Base-by-base conservation (phyloP, 2,797 vertebrate genomes). In the Heliangelus exortis region DNA sequence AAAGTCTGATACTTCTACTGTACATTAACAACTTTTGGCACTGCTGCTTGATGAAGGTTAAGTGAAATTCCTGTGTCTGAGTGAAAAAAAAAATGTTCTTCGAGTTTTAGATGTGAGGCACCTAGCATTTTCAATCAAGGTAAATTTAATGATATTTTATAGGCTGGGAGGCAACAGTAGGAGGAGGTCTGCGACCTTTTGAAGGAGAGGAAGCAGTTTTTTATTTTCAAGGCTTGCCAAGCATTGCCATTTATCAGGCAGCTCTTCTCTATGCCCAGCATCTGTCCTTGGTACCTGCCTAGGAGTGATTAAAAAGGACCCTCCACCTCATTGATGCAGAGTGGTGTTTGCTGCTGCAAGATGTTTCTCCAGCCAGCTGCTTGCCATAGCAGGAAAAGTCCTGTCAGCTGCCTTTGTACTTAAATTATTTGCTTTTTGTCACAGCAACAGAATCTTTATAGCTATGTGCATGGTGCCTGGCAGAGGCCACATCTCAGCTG, bases 41-140 rank as follows among this genome's bases (percentile, higher is more conserved):
- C 62, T 68, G 28, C 29, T 91, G 51, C 47, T 65, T 66, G 58
- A 23, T 45, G 79, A 89, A 85, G 62, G 92, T 80, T 80, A 91
- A 80, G 92, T 73, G 94, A 80, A 95, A 93, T 79, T 89, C 81
- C 54, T 80, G 29, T 67, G 63, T 69, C 39, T 74, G 22, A 77
- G 54, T 36, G 50, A 66, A 75, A 94, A 87, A 92, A 39, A 14
- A 5, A 87, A 28, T 34, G 10, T 83, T 90, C n/a, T 17, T 83
- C 77, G 58, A 29, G 7, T 69, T 92, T 67, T 82, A 92, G 50
- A 58, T 59, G 22, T 22, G 28, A 82, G 47, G 33, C 61, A 28
- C 67, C 43, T 75, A 86, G 31, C 89, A 59, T 68, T 92, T 95
- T 77, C 67, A 73, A 61, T 82, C 57, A 82, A 10, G n/a, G 25